Conservation (phyloP, 2,888 invertebrate species). For the Aradus depressus region DNA sequence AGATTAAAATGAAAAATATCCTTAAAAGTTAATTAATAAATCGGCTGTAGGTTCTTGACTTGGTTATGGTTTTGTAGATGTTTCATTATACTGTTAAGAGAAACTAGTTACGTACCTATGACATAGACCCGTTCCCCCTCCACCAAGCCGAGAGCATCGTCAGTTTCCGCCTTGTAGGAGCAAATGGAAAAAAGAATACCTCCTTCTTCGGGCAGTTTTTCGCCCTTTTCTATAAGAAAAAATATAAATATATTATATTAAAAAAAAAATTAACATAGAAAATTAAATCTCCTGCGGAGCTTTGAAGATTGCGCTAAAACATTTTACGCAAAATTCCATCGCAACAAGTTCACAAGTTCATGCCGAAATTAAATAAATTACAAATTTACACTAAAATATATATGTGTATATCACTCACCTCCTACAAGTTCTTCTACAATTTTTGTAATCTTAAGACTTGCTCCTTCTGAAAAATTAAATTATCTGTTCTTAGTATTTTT, state of each 20-base stretch:
- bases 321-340: not conserved
- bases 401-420: conserved; percentile 36
- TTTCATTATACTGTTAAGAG: too few species aligned
- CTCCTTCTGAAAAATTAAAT: conserved; percentile 47
- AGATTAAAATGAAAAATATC: conserved; percentile 8
- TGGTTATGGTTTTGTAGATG: too few species aligned
- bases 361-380: conserved; percentile 8
- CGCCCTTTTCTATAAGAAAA: not conserved
- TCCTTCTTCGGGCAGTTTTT: conserved; percentile 42
- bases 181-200: conserved; percentile 73
- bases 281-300: too few species aligned
- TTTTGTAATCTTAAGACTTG: conserved; percentile 55
- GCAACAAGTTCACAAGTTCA: not conserved
- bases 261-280: not conserved
- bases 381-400: conserved; percentile 6
- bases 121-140: conserved; percentile 84
- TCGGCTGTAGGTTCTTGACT: too few species aligned
- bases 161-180: conserved; percentile 74
- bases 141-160: conserved; percentile 76
- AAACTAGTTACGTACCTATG: conserved; percentile 50
- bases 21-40: too few species aligned
- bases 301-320: too few species aligned
- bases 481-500: too few species aligned
- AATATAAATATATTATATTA: not conserved
- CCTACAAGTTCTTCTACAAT: conserved; percentile 52